Percentiles rank a stretch among this genome's conserved stretches.
phyloP scores from a whole-genome alignment of 1,140 invertebrate genomes.

The Drosophila nigromelanica region DNA sequence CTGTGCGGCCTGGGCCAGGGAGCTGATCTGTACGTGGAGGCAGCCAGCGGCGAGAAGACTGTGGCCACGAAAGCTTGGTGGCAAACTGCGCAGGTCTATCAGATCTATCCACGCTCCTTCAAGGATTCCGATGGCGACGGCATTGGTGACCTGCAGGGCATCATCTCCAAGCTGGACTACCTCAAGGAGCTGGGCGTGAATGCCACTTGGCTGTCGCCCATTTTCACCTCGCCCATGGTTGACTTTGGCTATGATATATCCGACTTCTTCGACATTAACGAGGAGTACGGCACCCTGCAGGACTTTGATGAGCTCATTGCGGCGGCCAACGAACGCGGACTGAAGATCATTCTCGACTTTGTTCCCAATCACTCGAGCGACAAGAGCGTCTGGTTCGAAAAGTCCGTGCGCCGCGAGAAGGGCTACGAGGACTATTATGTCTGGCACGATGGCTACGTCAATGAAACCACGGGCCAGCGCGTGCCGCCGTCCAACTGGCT shows the following conservation, averaged over 20 bases:
- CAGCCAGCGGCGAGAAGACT: constrained; percentile 17
- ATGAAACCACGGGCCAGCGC: constrained; percentile 56
- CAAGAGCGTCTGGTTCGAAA: constrained; percentile 88
- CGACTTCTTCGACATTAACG: constrained; percentile 89
- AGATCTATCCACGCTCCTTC: constrained; percentile 89
- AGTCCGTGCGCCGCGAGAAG: constrained; percentile 85
- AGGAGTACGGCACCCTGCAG: constrained; percentile 88
- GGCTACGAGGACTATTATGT: constrained; percentile 89
- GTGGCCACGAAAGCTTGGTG: constrained; percentile 86
- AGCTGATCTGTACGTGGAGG: constrained; percentile 43
- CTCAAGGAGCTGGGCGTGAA: constrained; percentile 85
- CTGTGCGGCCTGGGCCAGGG: constrained; percentile 18
- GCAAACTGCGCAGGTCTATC: constrained; percentile 88
- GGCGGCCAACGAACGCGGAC: constrained; percentile 84
- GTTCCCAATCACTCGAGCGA: constrained; percentile 90
- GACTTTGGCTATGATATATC: constrained; percentile 89
- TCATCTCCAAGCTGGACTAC: constrained; percentile 85
- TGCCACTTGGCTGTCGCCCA: constrained; percentile 89
- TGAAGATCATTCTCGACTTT: constrained; percentile 82
- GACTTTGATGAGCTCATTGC: constrained; percentile 89
- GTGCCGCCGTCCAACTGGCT: constrained; percentile 88
- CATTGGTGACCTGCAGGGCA: constrained; percentile 86
- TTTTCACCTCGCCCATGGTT: constrained; percentile 88
- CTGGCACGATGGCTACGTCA: constrained; percentile 86
- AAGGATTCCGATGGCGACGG: constrained; percentile 89